Evolutionary conservation across 2,888 invertebrate genomes (phyloP), one percentile per base, ranked within the genome.

Genomic region (Caenorhabditis becei): DNA sequence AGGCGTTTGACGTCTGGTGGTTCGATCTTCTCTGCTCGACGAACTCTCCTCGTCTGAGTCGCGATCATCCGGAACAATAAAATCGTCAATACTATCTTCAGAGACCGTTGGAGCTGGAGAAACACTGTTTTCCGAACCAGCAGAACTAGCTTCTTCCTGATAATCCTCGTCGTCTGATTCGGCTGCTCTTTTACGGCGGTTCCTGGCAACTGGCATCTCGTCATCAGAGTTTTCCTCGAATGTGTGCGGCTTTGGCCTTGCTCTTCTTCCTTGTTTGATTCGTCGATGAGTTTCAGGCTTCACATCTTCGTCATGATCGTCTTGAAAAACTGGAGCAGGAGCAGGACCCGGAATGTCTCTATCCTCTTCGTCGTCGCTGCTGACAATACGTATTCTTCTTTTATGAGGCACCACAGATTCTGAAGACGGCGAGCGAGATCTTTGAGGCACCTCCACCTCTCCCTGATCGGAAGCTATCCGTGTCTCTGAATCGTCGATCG

Each of bases 81-180:
- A 61, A n/a, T 61, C 61, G 2, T 61, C 24, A 1, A 61, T 20
- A 18, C 37, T 37, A 23, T 61, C 58, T 18, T 28, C 56, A 10
- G 24, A 32, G 11, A 18, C 58, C 26, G 14, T n/a, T 14, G 56
- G 5, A 11, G 16, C 5, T 16, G 32, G 10, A 35, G 32, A 37
- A 20, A 18, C 61, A 35, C 16, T 35, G 5, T 1, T n/a, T 7
- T 18, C 41, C n/a, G 58, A 58, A 10, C 1, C 35, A 8, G 7
- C 14, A 5, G 20, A 7, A 53, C 1, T 18, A 3, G 41, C 24
- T 23, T 37, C 16, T 2, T 61, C 61, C 7, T 20, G 1, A 1
- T 35, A 18, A 18, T 16, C 14, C 11, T 44, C 41, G 11, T 37
- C 37, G n/a, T 61, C 61, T 11, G 61, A 61, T 10, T 37, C 37